Percentiles rank a stretch among this genome's conserved stretches.
Evolutionary conservation across 2,888 invertebrate species (phyloP).

Genomic region (Standfussiana lucernea): DNA sequence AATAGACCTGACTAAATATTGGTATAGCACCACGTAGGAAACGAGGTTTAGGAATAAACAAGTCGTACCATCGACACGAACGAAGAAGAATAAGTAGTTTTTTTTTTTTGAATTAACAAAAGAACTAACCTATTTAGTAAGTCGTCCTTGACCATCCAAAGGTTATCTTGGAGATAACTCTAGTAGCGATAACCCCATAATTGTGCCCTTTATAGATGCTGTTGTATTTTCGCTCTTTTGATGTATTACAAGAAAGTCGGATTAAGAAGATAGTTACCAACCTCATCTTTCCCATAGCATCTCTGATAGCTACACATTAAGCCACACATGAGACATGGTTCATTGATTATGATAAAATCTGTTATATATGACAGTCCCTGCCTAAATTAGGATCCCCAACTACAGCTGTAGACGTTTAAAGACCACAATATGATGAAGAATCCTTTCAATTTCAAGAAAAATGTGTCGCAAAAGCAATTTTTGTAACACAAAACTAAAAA

Average conservation of each 20-base stretch:
- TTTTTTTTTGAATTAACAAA: neutral
- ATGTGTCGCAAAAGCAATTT: neutral
- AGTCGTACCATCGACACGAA: no score
- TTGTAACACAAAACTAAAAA: conserved; percentile 47
- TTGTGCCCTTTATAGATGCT: conserved; percentile 9
- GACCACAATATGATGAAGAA: neutral
- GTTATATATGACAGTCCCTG: neutral
- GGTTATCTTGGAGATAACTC: conserved; percentile 13
- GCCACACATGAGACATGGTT: neutral
- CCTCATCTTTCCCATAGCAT: neutral
- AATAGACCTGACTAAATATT: neutral
- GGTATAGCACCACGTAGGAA: neutral
- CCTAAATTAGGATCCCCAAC: neutral
- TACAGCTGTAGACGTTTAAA: neutral
- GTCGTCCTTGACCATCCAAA: conserved; percentile 27
- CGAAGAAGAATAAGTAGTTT: no score
- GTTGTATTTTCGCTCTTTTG: neutral
- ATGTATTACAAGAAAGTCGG: neutral
- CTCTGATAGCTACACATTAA: neutral
- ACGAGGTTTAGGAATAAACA: neutral
- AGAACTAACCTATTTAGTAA: neutral
- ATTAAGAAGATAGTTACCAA: neutral
- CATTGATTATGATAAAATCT: neutral
- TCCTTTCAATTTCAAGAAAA: conserved; percentile 27
- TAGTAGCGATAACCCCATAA: neutral